Evolutionary conservation across 1,140 invertebrate genomes (phyloP), one percentile per base, ranked within the genome.

Genomic region (Pomacea maculata): DNA sequence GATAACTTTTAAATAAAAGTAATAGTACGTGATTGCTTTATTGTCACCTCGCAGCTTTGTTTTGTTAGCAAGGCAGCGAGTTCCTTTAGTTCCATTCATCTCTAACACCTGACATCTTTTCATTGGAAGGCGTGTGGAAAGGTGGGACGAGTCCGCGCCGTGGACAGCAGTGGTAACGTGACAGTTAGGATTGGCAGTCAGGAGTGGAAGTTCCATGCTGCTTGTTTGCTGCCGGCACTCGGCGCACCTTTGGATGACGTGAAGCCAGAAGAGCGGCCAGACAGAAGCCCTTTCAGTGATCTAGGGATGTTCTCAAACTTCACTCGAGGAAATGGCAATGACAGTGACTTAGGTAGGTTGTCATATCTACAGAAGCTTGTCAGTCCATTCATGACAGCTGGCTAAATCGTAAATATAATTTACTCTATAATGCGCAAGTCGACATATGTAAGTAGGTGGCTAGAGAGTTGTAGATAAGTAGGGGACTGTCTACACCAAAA

Each of bases 81-180:
- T n/a, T 17, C 4, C 64, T 19, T 65, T 65, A 3, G 17, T 19
- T n/a, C n/a, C 64, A 65, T 65, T 17, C 17, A 65, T 8, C 67
- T 70, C 67, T n/a, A 10, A 70, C 12, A 25, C 9, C 29, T n/a
- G 67, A 70, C 21, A 11, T n/a, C 11, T 34, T n/a, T 70, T 34
- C 67, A 17, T 65, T 52, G 6, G 5, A 34, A 88, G 87, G 77
- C 79, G 10, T 73, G 86, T 7, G 84, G 85, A 9, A 82, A 82
- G 34, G 81, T 84, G 10, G 79, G 87, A 80, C 45, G 83, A 45
- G 83, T 87, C 11, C 80, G 83, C 15, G 82, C 82, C 55, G 83
- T 87, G 19, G 86, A 88, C 57, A 83, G 77, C 10, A 54, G 68
- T 52, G 87, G 86, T 19, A 82, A 87, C 65, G 84, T 83, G 61